phyloP scores from a whole-genome alignment of 2,113 vertebrate species.

The Pelodiscus sinensis region DNA sequence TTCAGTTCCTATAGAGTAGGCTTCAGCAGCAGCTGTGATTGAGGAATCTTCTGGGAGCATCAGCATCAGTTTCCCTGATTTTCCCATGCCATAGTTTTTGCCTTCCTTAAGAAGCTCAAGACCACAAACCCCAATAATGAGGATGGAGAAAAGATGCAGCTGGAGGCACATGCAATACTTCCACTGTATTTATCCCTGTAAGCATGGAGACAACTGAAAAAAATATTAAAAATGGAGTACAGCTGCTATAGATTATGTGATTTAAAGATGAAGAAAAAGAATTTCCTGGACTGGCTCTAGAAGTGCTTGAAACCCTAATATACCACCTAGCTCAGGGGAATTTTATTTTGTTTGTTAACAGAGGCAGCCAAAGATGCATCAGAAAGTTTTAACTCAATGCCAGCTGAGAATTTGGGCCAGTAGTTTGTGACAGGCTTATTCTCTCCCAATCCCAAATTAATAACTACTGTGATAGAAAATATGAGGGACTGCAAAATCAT shows the following conservation, averaged over 20 bases:
- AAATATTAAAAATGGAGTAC: background rate
- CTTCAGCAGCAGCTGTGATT: background rate
- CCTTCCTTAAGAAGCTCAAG: background rate
- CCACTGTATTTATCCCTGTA: background rate
- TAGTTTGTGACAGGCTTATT: background rate
- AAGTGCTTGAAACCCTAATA: background rate
- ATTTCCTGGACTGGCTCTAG: background rate
- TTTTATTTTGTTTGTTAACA: background rate
- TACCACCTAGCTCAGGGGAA: background rate
- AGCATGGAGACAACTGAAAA: background rate
- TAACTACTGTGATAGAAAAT: accelerated
- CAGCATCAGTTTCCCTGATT: background rate
- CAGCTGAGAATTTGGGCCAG: background rate
- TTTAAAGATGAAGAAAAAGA: background rate
- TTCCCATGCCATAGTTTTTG: background rate
- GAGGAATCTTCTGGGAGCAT: background rate
- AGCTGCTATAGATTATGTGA: background rate
- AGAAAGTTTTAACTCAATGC: background rate
- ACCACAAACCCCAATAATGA: background rate
- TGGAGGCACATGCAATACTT: accelerated
- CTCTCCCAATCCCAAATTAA: background rate
- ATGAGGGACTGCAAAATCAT: accelerated
- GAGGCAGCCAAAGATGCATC: background rate
- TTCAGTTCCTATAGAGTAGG: background rate
- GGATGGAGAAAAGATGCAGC: background rate